Percentiles rank a stretch among this genome's conserved stretches.
phyloP scores from a whole-genome alignment of 2,113 vertebrate species.

The Propithecus coquereli region DNA sequence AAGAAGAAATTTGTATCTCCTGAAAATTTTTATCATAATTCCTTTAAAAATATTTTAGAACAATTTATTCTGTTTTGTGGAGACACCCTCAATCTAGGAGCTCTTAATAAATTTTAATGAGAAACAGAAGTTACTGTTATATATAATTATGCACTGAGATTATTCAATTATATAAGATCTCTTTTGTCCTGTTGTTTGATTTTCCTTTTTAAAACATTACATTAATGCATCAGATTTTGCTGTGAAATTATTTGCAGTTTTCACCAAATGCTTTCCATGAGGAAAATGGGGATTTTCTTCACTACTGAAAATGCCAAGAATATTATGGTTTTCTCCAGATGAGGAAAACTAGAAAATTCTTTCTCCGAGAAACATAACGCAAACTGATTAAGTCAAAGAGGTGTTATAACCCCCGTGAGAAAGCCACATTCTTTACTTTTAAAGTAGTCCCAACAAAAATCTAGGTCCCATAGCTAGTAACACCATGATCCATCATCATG shows the following conservation, averaged over 20 bases:
- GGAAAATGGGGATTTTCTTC: conserved; percentile 72
- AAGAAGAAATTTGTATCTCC: conserved; percentile 25
- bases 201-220: conserved; percentile 52
- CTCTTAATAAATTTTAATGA: background rate
- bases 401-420: conserved; percentile 76
- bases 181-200: conserved; percentile 18
- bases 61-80: conserved; percentile 25
- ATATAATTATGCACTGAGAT: background rate
- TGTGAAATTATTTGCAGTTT: conserved; percentile 55
- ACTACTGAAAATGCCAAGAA: conserved; percentile 34
- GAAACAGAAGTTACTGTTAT: background rate
- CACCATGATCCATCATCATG: conserved; percentile 78
- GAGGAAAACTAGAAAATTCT: conserved; percentile 76
- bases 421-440: conserved; percentile 78
- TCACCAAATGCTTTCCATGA: conserved; percentile 53
- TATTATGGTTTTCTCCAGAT: conserved; percentile 63
- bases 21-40: conserved; percentile 28
- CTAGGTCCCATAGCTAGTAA: conserved; percentile 74
- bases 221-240: conserved; percentile 49
- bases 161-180: conserved; percentile 26
- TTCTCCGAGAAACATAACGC: conserved; percentile 78
- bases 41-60: conserved; percentile 52
- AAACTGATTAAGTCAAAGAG: conserved; percentile 83
- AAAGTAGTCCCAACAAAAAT: conserved; percentile 80
- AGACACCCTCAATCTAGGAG: background rate